phyloP scores from a whole-genome alignment of 2,113 vertebrate genomes.

The Chauna torquata region DNA sequence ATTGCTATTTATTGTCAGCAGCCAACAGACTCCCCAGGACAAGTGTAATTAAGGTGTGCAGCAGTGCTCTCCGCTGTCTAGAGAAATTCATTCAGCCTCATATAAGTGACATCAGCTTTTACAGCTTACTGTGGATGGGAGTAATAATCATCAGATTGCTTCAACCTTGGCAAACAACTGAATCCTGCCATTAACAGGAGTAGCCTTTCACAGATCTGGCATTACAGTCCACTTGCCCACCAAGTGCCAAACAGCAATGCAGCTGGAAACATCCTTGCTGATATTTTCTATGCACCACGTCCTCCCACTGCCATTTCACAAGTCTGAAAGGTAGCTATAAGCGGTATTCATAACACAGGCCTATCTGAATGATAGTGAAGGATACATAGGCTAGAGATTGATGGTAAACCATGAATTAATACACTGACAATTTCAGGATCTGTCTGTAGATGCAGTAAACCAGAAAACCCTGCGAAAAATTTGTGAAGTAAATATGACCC shows the following conservation, averaged over 20 bases:
- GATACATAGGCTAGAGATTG: background rate
- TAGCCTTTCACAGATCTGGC: background rate
- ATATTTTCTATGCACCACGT: fast-evolving
- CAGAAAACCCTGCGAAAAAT: background rate
- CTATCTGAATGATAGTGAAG: background rate
- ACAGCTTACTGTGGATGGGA: background rate
- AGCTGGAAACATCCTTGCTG: background rate
- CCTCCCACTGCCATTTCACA: background rate
- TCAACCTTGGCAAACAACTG: background rate
- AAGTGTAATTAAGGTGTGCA: background rate
- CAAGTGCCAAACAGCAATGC: background rate
- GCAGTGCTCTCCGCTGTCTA: background rate
- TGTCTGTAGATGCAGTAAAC: background rate
- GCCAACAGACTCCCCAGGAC: background rate
- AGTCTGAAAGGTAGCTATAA: background rate
- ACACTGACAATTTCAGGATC: background rate
- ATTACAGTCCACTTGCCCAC: background rate
- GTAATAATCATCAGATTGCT: background rate
- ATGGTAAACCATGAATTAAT: background rate
- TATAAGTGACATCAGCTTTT: background rate
- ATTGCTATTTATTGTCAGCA: background rate
- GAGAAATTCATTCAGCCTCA: background rate
- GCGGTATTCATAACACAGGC: background rate
- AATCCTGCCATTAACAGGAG: background rate
- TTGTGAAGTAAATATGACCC: background rate